phyloP scores from a whole-genome alignment of 2,113 vertebrate genomes.

The Tragelaphus imberbis region DNA sequence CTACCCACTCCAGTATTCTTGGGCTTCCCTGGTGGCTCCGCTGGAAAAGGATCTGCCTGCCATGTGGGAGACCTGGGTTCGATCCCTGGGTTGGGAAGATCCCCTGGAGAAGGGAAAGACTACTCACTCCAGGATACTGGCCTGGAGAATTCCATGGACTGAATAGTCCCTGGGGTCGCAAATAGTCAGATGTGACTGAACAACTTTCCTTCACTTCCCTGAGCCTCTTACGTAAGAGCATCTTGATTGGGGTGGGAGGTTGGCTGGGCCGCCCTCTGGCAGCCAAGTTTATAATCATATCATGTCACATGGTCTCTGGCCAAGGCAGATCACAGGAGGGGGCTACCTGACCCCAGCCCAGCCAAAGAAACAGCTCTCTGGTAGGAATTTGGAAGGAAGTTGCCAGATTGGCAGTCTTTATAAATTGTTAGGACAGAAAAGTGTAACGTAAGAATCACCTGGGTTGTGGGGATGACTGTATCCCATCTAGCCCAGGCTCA shows the following conservation, averaged over 20 bases:
- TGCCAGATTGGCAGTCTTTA: neutral
- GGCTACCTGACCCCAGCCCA: neutral
- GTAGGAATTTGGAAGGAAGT: neutral
- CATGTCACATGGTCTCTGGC: neutral
- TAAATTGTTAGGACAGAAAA: neutral
- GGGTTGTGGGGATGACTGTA: too few relatives aligned
- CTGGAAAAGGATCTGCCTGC: neutral
- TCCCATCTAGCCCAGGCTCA: neutral
- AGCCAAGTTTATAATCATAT: neutral
- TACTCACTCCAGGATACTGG: neutral
- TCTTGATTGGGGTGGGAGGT: neutral
- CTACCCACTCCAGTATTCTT: neutral
- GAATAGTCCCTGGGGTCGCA: neutral
- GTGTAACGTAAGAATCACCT: neutral
- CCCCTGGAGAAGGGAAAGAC: neutral
- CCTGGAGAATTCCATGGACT: neutral
- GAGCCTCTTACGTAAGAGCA: neutral
- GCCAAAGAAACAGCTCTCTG: neutral
- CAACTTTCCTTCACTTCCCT: neutral
- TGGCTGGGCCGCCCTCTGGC: neutral
- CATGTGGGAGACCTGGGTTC: fast-evolving
- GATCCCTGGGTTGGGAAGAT: neutral
- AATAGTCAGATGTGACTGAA: neutral
- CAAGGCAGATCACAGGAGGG: neutral
- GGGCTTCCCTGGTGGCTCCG: neutral